phyloP scores from a whole-genome alignment of 2,113 vertebrate genomes.

The human (Homo sapiens) region DNA sequence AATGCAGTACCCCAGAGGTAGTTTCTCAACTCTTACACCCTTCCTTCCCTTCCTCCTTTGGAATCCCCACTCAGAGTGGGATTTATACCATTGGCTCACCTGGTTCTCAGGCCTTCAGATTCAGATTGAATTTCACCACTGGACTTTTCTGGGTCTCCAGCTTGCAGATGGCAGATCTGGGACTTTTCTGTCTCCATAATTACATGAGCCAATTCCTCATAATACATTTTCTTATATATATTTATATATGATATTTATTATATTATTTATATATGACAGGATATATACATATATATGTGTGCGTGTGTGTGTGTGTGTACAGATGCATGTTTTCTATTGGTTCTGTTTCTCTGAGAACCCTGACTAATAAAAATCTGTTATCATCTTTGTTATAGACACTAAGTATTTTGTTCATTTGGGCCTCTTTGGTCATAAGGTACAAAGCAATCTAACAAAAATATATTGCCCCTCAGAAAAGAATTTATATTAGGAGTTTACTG shows the following conservation, averaged over 20 bases:
- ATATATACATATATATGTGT: background rate
- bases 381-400: background rate
- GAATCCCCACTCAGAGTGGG: background rate
- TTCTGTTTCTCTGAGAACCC: background rate
- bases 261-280: background rate
- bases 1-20: no score
- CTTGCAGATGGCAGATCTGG: background rate
- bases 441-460: background rate
- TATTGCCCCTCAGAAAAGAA: background rate
- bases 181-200: background rate
- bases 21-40: no score
- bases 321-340: background rate
- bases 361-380: background rate
- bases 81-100: background rate
- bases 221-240: background rate
- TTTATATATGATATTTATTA: background rate
- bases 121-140: background rate
- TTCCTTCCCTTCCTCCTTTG: no score
- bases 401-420: background rate
- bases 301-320: background rate
- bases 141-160: background rate
- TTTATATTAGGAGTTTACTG: background rate
- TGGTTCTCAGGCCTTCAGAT: background rate
- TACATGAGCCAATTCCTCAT: background rate
- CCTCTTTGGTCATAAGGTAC: background rate